These are phyloP conservation scores for Ammodramus savannarum DNA, from an alignment of 2,113 vertebrate species.

Conservation along the genomic window DNA sequence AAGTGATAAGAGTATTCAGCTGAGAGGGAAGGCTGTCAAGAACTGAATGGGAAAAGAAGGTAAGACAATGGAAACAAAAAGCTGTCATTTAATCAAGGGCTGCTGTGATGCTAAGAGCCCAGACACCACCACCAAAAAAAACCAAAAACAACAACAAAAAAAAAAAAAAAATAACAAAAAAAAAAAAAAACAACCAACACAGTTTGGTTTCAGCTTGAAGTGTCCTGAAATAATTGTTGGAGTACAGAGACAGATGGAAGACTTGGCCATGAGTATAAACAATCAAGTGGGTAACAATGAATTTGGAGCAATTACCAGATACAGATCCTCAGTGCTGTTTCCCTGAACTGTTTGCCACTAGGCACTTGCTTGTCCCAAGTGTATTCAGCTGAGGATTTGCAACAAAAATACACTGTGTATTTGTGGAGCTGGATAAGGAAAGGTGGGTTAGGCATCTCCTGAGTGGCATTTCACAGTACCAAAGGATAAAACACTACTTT, in stretches of 20 bases:
- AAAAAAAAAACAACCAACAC: background rate
- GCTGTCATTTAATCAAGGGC: conserved; percentile 69
- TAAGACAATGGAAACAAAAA: conserved; percentile 75
- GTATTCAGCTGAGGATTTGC: conserved; percentile 14
- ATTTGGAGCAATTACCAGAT: conserved; percentile 20
- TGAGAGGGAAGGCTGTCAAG: conserved; percentile 75
- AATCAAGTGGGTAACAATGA: conserved; percentile 51
- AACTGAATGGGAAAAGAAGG: conserved; percentile 69
- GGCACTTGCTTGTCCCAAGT: background rate
- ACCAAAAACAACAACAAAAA: too few species aligned
- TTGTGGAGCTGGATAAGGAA: background rate
- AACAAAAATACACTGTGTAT: background rate
- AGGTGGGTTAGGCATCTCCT: background rate
- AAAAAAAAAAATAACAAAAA: background rate
- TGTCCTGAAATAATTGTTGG: conserved; percentile 58
- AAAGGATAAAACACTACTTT: background rate
- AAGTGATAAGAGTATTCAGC: conserved; percentile 81
- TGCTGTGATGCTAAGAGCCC: conserved; percentile 56
- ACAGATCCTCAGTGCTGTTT: background rate
- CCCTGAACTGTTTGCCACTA: conserved; percentile 10
- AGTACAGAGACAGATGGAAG: conserved; percentile 65
- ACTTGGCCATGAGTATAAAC: conserved; percentile 52
- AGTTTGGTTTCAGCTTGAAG: conserved; percentile 42
- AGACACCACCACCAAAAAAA: background rate
- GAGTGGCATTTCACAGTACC: background rate